phyloP scores from a whole-genome alignment of 1,140 invertebrate species.

The Calliopsis andreniformis region DNA sequence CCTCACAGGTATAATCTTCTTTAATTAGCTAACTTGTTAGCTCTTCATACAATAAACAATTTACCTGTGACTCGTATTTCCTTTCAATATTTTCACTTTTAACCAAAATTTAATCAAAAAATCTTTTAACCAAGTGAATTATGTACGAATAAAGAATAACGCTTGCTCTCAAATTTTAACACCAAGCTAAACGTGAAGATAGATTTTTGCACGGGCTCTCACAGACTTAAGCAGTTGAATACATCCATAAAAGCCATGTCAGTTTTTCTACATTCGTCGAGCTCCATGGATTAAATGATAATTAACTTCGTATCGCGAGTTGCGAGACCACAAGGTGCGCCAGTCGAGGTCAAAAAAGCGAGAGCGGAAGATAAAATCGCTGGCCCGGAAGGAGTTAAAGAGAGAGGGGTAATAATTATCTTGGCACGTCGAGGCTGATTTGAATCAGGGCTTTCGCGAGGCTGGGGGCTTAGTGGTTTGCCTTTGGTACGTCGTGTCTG shows the following conservation, averaged over 20 bases:
- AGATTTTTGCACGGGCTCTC: too few relatives aligned
- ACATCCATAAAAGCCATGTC: not conserved
- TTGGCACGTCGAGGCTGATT: slow-evolving; percentile 52
- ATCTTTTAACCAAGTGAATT: too few relatives aligned
- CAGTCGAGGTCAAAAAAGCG: not conserved
- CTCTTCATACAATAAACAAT: too few relatives aligned
- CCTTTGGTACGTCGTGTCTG: slow-evolving; percentile 60
- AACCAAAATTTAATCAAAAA: too few relatives aligned
- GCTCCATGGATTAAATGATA: not conserved
- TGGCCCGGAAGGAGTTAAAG: not conserved
- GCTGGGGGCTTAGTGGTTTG: slow-evolving; percentile 52
- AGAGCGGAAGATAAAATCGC: slow-evolving; percentile 13
- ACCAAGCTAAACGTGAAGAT: not conserved
- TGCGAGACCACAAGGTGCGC: not conserved
- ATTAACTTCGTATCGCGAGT: slow-evolving; percentile 4
- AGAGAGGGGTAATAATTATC: slow-evolving; percentile 53
- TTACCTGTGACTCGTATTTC: too few relatives aligned
- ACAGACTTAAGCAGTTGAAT: too few relatives aligned
- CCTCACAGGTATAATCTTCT: too few relatives aligned
- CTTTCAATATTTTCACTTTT: too few relatives aligned
- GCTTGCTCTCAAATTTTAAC: too few relatives aligned
- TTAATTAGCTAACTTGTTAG: too few relatives aligned
- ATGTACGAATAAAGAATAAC: too few relatives aligned
- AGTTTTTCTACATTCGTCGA: not conserved
- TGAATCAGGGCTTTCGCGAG: slow-evolving; percentile 47